These are phyloP conservation scores for Dicrurus megarhynchus DNA, from an alignment of 2,113 vertebrate species.

Conservation along the genomic window DNA sequence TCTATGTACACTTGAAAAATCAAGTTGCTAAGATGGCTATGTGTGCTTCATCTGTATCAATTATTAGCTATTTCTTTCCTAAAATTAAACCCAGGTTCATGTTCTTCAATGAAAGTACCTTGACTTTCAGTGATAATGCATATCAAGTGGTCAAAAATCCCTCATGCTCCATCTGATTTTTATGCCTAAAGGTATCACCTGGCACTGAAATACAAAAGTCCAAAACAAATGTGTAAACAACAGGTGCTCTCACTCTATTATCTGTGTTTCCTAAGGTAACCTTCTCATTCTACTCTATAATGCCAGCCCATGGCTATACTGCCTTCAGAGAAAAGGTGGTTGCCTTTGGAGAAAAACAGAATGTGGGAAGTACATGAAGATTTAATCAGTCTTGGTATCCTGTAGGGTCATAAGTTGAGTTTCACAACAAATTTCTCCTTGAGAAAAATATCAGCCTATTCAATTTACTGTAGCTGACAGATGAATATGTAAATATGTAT, in stretches of 20 bases:
- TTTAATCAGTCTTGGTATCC: background rate
- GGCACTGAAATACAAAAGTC: background rate
- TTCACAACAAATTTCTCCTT: background rate
- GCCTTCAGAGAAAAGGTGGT: background rate
- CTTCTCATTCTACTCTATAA: background rate
- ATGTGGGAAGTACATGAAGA: background rate
- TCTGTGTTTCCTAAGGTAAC: background rate
- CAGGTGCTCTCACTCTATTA: background rate
- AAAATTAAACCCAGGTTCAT: background rate
- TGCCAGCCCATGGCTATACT: background rate
- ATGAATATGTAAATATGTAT: background rate
- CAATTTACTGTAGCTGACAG: background rate
- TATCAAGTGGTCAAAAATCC: background rate
- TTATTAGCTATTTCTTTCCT: background rate
- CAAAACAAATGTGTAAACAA: background rate
- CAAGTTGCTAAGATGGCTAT: background rate
- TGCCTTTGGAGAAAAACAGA: background rate
- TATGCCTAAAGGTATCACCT: background rate
- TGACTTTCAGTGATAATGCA: background rate
- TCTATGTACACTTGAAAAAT: background rate
- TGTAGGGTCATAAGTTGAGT: background rate
- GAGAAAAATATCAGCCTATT: background rate
- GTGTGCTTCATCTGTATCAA: background rate
- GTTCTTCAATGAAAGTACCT: background rate
- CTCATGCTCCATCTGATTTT: background rate